These are phyloP conservation scores for Abrostola triplasia DNA, from an alignment of 2,888 invertebrate genomes.

Conservation along the genomic window DNA sequence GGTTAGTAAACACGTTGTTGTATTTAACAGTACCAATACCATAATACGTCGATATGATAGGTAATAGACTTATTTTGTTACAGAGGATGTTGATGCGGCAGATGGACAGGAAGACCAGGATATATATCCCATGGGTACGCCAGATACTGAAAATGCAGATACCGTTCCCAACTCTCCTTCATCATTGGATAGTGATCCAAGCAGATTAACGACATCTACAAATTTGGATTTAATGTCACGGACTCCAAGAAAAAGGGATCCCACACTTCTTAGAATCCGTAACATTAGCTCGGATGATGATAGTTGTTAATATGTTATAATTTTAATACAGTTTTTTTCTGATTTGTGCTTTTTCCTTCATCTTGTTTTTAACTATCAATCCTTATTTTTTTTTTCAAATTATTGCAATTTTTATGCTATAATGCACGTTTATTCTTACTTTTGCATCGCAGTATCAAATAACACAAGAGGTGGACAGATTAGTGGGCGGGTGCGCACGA, in stretches of 20 bases:
- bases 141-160: constrained; percentile 1
- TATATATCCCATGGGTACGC: constrained; percentile 1
- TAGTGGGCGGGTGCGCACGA: too few relatives aligned
- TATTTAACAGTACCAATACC: too few relatives aligned
- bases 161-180: constrained; percentile 2
- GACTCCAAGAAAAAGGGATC: neutral
- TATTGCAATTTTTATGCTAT: too few relatives aligned
- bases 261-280: neutral
- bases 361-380: too few relatives aligned
- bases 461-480: too few relatives aligned
- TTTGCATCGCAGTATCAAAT: too few relatives aligned
- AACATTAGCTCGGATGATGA: neutral
- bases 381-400: too few relatives aligned
- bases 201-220: constrained; percentile 1
- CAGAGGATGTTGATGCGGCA: neutral
- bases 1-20: too few relatives aligned
- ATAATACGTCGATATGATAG: neutral
- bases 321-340: too few relatives aligned
- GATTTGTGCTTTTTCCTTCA: too few relatives aligned
- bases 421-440: too few relatives aligned
- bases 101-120: neutral
- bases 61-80: constrained; percentile 1
- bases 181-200: constrained; percentile 1
- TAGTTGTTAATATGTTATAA: too few relatives aligned
- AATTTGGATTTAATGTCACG: constrained; percentile 3